A percentile compares a stretch with the other conserved stretches of the same genome.
Evolutionary conservation across 2,113 vertebrate species (phyloP).

Genomic region (Anhinga rufa): DNA sequence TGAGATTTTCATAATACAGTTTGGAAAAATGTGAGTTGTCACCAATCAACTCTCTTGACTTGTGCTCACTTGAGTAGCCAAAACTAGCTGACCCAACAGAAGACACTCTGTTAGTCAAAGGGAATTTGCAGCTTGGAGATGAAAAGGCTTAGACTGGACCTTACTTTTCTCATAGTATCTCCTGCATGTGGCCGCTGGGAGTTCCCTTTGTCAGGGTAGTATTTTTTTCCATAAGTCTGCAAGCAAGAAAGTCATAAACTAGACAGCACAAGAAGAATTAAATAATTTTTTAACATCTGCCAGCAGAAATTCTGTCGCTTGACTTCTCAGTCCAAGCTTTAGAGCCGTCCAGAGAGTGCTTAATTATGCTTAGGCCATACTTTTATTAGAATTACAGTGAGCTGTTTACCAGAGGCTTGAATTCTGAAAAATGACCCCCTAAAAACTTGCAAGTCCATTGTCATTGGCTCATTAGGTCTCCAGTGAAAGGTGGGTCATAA

Average conservation of each 20-base stretch:
- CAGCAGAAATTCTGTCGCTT: neutral
- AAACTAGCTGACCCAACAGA: neutral
- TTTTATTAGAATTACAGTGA: constrained; percentile 19
- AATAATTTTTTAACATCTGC: neutral
- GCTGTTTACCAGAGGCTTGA: neutral
- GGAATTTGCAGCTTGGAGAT: neutral
- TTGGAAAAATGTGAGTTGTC: neutral
- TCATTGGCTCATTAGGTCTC: constrained; percentile 7
- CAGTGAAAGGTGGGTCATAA: neutral
- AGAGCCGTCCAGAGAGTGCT: constrained; percentile 21
- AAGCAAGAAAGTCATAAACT: neutral
- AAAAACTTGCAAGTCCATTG: neutral
- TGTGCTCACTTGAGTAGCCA: neutral
- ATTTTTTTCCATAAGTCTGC: neutral
- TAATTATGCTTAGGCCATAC: constrained; percentile 1
- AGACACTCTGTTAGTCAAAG: neutral
- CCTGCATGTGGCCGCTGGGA: neutral
- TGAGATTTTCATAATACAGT: neutral
- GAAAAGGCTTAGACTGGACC: neutral
- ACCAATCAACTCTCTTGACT: neutral
- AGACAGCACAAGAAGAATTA: neutral
- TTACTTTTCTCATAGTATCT: neutral
- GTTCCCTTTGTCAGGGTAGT: neutral
- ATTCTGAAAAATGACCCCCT: constrained; percentile 25
- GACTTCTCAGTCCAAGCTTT: neutral